Base-by-base conservation (phyloP, 2,797 vertebrate species). In the Hephaestus fuliginosus region DNA sequence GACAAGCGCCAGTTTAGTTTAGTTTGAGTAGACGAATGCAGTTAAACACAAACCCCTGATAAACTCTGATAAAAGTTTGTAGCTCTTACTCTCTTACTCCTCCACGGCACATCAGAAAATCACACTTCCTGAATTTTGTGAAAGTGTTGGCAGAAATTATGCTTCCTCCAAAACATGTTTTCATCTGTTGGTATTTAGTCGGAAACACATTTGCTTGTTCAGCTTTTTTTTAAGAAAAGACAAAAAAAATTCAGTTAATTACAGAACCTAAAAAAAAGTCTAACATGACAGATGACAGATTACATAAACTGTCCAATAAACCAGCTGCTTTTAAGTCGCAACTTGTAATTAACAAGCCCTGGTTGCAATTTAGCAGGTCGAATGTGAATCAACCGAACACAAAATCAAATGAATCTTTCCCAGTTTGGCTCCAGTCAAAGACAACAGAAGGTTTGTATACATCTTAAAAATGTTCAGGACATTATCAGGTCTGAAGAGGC, bases 201-300 rank as follows among this genome's bases (percentile, higher is more conserved):
- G n/a, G 9, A 49, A 41, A 36, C 22, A 49, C 20, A 20, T 10
- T 22, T 62, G 36, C 5, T 20, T 4, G 12, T 33, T 25, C 5
- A 67, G 53, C 61, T 69, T 5, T 20, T 44, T 52, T 65, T 30
- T 1, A 39, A 33, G 55, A 33, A n/a, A 39, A 44, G 43, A 60
- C n/a, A 52, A 25, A 67, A 17, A 20, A 2, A 18, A 33, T 5
- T 44, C 52, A 22, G 25, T 25, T 58, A 33, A 33, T 57, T 63
- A 28, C 12, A 66, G 71, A 70, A 43, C 67, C 57, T 74, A 28
- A 9, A 68, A 74, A 73, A 58, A 53, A 36, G 56, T 69, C 55
- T 51, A 33, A 67, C 49, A 7, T 65, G 62, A 74, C 39, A 25
- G 18, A 75, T 76, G 74, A 81, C 43, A 52, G 62, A 64, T 76